Percentiles rank a stretch among this genome's conserved stretches.
Evolutionary conservation across 64 coral and sea anemone species (phyloP).

Genomic region (Orbicella faveolata): DNA sequence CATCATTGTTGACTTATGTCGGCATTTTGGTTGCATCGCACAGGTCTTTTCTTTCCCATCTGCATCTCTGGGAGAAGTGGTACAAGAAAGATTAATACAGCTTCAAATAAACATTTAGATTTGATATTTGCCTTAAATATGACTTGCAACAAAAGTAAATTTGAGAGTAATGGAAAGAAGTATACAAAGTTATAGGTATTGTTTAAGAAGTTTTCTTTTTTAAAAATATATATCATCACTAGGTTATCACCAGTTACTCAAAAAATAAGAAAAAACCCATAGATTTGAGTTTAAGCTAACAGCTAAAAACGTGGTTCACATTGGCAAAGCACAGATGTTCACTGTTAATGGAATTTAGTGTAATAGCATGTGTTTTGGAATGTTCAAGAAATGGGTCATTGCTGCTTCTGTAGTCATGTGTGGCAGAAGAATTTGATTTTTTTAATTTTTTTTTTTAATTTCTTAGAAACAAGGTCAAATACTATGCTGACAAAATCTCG

Average conservation of each 20-base stretch:
- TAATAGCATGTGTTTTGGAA: too few relatives aligned
- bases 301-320: too few relatives aligned
- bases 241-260: not conserved
- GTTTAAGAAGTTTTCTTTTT: not conserved
- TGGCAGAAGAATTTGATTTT: too few relatives aligned
- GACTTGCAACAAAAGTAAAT: not conserved
- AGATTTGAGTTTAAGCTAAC: too few relatives aligned
- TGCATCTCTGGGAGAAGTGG: slow-evolving; percentile 24
- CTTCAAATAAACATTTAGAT: not conserved
- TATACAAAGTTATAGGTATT: not conserved
- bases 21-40: slow-evolving; percentile 24
- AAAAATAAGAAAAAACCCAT: not conserved
- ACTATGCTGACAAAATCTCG: too few relatives aligned
- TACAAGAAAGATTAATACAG: slow-evolving; percentile 16
- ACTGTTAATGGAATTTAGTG: too few relatives aligned
- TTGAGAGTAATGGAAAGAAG: not conserved
- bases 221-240: not conserved
- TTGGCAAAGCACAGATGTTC: too few relatives aligned
- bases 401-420: too few relatives aligned
- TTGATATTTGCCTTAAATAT: too few relatives aligned
- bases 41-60: slow-evolving; percentile 45
- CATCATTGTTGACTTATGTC: not conserved
- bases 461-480: too few relatives aligned
- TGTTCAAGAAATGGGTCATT: too few relatives aligned
- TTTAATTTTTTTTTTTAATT: too few relatives aligned